These are phyloP conservation scores for Cosmorhoe ocellata DNA, from an alignment of 2,888 invertebrate genomes.

Conservation along the genomic window DNA sequence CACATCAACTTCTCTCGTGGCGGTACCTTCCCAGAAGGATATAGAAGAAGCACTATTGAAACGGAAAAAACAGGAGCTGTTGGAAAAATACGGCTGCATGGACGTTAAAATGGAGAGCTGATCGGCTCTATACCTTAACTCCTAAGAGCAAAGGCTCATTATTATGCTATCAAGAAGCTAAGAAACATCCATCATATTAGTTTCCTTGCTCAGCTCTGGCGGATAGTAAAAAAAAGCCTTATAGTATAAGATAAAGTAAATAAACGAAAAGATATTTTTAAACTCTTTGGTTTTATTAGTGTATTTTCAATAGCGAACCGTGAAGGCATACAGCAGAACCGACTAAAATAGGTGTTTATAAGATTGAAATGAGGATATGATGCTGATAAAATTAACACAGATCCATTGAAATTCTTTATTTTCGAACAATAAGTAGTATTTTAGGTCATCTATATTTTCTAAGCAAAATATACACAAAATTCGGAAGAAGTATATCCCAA, in stretches of 20 bases:
- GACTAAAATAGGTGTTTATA: no score
- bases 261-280: slow-evolving; percentile 1
- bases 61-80: slow-evolving; percentile 95
- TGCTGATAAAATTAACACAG: not conserved
- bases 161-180: no score
- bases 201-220: no score
- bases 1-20: slow-evolving; percentile 85
- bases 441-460: slow-evolving; percentile 49
- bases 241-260: slow-evolving; percentile 1
- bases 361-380: no score
- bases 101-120: slow-evolving; percentile 74
- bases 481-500: slow-evolving; percentile 40
- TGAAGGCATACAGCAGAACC: no score
- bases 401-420: slow-evolving; percentile 58
- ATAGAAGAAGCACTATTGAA: slow-evolving; percentile 95
- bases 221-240: not conserved
- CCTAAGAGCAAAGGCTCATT: no score
- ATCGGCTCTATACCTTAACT: slow-evolving; percentile 30
- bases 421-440: slow-evolving; percentile 53
- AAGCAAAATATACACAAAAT: slow-evolving; percentile 64
- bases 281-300: no score
- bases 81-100: slow-evolving; percentile 89
- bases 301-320: no score
- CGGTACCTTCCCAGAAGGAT: slow-evolving; percentile 96
- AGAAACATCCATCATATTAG: no score